Evolutionary conservation across 2,888 invertebrate species (phyloP).

Genomic region (Smittia sp.): DNA sequence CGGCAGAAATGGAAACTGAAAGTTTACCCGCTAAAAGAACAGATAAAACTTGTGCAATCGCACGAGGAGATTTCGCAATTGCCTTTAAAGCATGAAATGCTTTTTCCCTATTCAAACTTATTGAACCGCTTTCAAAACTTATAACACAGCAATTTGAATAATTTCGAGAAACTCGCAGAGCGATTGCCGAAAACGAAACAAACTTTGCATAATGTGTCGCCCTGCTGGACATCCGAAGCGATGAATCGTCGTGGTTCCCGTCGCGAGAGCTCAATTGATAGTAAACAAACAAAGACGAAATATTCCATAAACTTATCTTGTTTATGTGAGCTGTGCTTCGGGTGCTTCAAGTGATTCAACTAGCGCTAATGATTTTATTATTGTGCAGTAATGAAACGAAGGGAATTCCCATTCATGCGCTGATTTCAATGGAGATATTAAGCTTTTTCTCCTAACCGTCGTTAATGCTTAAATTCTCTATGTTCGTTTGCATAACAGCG

Average conservation of each 20-base stretch:
- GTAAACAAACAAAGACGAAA: not conserved
- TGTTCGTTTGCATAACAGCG: too few species aligned
- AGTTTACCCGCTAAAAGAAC: not conserved
- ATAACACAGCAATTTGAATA: too few species aligned
- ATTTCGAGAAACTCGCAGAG: too few species aligned
- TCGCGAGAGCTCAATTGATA: not conserved
- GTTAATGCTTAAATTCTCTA: too few species aligned
- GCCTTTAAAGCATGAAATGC: too few species aligned
- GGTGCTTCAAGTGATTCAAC: not conserved
- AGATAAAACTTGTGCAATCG: not conserved
- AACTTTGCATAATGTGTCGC: too few species aligned
- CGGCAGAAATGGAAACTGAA: not conserved
- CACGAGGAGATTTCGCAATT: not conserved
- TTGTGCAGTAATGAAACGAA: not conserved
- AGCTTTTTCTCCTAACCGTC: not conserved
- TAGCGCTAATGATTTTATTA: conserved; percentile 1
- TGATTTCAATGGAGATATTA: not conserved
- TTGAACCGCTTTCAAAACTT: too few species aligned
- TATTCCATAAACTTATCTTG: not conserved
- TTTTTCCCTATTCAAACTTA: too few species aligned
- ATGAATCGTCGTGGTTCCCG: not conserved
- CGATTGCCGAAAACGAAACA: too few species aligned
- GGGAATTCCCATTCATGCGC: not conserved
- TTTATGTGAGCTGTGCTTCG: not conserved
- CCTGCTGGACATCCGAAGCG: too few species aligned